phyloP scores from a whole-genome alignment of 1,140 invertebrate species.

The Trichonephila clavipes region DNA sequence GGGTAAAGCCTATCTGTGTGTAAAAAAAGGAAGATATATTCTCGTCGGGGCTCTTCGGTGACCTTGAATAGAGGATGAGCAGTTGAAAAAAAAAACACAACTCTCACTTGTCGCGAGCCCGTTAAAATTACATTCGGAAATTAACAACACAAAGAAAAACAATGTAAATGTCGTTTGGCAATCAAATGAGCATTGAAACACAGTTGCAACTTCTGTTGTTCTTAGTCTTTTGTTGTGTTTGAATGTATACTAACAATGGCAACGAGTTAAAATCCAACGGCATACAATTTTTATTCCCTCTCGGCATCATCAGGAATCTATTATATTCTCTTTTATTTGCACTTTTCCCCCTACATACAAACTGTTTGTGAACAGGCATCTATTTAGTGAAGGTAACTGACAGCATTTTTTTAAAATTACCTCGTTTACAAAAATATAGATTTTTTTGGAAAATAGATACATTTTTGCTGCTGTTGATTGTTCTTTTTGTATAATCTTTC shows the following conservation, averaged over 20 bases:
- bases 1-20: slow-evolving; percentile 24
- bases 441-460: no score
- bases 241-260: background rate
- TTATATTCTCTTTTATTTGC: background rate
- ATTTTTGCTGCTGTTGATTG: no score
- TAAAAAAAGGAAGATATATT: slow-evolving; percentile 37
- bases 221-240: background rate
- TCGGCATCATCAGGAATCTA: background rate
- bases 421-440: no score
- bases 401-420: no score
- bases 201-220: background rate
- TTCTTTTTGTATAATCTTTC: no score
- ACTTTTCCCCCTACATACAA: background rate
- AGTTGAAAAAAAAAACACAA: slow-evolving; percentile 9
- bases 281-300: background rate
- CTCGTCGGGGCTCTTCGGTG: slow-evolving; percentile 13
- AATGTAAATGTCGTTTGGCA: background rate
- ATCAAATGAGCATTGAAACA: background rate
- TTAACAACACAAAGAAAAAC: background rate
- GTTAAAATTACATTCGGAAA: slow-evolving; percentile 56
- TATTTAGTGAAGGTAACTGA: no score
- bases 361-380: no score
- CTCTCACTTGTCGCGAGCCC: background rate
- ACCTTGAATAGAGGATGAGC: slow-evolving; percentile 45
- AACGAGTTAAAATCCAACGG: background rate